These are phyloP conservation scores for Phocoena phocoena DNA, from an alignment of 2,113 vertebrate species.

Conservation along the genomic window DNA sequence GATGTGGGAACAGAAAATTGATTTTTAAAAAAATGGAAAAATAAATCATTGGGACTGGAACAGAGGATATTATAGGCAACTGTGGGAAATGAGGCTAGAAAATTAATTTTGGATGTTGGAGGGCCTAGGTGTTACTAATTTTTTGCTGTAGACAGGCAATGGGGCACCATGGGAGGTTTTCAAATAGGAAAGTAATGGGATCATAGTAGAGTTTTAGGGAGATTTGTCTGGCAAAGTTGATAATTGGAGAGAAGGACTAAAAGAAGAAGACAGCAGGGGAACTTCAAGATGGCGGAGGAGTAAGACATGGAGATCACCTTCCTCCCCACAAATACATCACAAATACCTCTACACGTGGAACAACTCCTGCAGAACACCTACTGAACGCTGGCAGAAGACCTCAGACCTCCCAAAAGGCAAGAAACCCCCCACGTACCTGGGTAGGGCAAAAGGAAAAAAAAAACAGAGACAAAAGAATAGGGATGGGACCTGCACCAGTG, in stretches of 20 bases:
- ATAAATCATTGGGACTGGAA: not conserved
- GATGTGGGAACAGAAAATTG: not conserved
- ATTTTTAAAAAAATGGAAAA: not conserved
- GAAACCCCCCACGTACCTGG: too few relatives aligned
- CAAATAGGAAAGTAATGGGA: not conserved
- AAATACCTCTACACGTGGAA: too few relatives aligned
- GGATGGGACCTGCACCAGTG: too few relatives aligned
- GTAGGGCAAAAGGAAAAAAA: too few relatives aligned
- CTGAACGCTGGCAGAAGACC: too few relatives aligned
- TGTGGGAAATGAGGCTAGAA: not conserved
- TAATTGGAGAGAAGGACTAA: not conserved
- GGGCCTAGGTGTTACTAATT: not conserved
- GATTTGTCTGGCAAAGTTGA: not conserved
- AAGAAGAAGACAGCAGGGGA: not conserved
- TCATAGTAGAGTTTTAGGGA: not conserved
- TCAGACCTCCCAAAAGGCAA: too few relatives aligned
- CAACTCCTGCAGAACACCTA: too few relatives aligned
- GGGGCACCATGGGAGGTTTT: not conserved
- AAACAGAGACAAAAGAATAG: too few relatives aligned
- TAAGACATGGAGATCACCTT: too few relatives aligned
- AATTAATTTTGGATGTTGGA: slow-evolving; percentile 20
- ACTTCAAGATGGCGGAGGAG: too few relatives aligned
- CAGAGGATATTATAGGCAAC: not conserved
- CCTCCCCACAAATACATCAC: too few relatives aligned
- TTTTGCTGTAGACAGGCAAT: not conserved